These are phyloP conservation scores for Leucopsar rothschildi DNA, from an alignment of 2,113 vertebrate genomes.

Conservation along the genomic window DNA sequence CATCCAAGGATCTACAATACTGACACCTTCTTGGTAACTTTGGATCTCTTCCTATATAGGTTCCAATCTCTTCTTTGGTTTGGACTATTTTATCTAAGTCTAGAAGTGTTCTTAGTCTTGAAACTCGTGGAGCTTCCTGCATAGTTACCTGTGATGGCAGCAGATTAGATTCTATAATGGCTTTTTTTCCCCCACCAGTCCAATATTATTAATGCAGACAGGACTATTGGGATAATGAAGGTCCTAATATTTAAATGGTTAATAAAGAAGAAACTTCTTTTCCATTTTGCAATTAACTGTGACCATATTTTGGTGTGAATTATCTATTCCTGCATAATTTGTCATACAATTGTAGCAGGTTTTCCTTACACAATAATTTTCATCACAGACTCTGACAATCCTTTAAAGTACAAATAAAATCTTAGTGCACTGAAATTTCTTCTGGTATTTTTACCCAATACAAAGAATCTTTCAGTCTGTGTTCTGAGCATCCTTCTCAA, in stretches of 20 bases:
- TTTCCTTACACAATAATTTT: neutral
- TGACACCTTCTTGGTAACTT: neutral
- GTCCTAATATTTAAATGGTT: neutral
- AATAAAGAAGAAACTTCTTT: neutral
- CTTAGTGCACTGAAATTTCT: neutral
- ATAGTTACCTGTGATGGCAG: neutral
- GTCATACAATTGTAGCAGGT: neutral
- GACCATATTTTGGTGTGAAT: neutral
- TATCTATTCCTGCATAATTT: neutral
- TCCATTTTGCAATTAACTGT: neutral
- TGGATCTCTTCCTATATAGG: neutral
- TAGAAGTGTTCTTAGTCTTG: too few species aligned
- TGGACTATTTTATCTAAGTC: too few species aligned
- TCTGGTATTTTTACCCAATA: neutral
- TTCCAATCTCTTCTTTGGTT: neutral
- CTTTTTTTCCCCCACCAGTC: neutral
- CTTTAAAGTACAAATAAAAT: neutral
- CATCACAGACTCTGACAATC: neutral
- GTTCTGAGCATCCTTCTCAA: neutral
- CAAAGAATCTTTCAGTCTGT: neutral
- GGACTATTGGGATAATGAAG: neutral
- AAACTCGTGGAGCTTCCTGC: neutral
- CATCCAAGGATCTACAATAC: neutral
- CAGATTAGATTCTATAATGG: neutral
- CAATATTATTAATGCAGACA: neutral